A percentile compares a stretch with the other conserved stretches of the same genome.
phyloP scores from a whole-genome alignment of 2,797 vertebrate genomes.

The Limosa lapponica region DNA sequence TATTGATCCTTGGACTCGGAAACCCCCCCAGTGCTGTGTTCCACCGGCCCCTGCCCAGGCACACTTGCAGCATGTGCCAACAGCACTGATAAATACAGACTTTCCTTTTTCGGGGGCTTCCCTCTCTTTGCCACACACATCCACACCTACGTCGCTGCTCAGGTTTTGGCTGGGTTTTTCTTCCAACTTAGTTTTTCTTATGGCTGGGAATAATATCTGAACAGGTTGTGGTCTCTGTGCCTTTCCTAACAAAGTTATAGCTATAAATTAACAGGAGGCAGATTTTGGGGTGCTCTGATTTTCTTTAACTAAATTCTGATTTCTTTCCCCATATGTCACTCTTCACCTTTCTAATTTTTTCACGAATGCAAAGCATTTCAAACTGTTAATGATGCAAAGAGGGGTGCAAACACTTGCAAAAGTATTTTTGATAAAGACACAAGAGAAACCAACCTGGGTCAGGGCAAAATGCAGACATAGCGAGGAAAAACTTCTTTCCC shows the following conservation, averaged over 20 bases:
- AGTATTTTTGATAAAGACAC: not conserved
- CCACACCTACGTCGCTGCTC: accelerated
- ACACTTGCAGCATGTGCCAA: not conserved
- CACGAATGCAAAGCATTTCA: not conserved
- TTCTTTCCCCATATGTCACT: accelerated
- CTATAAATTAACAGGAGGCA: not conserved
- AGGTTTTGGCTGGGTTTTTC: not conserved
- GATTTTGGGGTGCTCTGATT: not conserved
- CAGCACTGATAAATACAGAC: not conserved
- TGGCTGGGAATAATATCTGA: not conserved
- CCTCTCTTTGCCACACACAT: not conserved
- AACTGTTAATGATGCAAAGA: not conserved
- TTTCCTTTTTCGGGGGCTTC: not conserved
- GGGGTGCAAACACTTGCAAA: not conserved
- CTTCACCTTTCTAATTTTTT: not conserved
- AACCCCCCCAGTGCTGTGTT: not conserved
- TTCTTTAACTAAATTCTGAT: not conserved
- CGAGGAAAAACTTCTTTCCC: not conserved
- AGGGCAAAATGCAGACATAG: not conserved
- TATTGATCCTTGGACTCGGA: not conserved
- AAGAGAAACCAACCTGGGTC: not conserved
- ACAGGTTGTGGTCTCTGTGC: not conserved
- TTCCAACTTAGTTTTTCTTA: not conserved
- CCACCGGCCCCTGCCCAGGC: not conserved
- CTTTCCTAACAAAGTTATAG: not conserved